Conservation (phyloP, 1,140 invertebrate species). For the Mercenaria mercenaria region DNA sequence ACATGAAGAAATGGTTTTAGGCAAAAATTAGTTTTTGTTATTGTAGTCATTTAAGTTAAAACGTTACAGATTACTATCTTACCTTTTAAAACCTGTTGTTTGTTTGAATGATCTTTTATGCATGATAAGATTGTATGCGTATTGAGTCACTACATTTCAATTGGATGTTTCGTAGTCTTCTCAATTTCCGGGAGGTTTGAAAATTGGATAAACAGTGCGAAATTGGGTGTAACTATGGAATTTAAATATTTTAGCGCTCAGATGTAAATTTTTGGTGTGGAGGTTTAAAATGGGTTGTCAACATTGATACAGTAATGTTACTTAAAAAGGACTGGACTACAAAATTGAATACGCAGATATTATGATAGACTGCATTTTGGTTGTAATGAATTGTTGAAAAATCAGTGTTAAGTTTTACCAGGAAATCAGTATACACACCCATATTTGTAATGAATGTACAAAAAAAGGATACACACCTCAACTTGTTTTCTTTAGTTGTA, state of each 20-base stretch:
- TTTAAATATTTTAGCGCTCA: background rate
- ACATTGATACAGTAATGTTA: too few species aligned
- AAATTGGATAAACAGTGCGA: background rate
- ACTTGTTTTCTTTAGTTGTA: too few species aligned
- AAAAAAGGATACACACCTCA: too few species aligned
- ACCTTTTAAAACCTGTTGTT: background rate
- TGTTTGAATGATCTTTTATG: background rate
- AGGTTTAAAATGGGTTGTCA: too few species aligned
- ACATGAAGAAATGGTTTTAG: background rate
- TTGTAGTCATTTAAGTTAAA: constrained; percentile 15
- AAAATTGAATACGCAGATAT: too few species aligned
- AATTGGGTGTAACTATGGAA: background rate
- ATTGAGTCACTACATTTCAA: constrained; percentile 13
- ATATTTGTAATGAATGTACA: too few species aligned
- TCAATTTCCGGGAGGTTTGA: background rate
- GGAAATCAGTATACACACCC: too few species aligned
- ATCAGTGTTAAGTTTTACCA: too few species aligned
- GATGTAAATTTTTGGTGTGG: background rate
- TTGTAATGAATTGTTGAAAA: too few species aligned
- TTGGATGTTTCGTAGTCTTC: background rate
- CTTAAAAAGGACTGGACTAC: too few species aligned
- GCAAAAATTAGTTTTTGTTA: constrained; percentile 11
- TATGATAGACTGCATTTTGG: too few species aligned
- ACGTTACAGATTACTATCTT: background rate
- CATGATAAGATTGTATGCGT: background rate